A percentile compares a stretch with the other conserved stretches of the same genome.
phyloP scores from a whole-genome alignment of 2,888 invertebrate species.

The Girardia tigrina region DNA sequence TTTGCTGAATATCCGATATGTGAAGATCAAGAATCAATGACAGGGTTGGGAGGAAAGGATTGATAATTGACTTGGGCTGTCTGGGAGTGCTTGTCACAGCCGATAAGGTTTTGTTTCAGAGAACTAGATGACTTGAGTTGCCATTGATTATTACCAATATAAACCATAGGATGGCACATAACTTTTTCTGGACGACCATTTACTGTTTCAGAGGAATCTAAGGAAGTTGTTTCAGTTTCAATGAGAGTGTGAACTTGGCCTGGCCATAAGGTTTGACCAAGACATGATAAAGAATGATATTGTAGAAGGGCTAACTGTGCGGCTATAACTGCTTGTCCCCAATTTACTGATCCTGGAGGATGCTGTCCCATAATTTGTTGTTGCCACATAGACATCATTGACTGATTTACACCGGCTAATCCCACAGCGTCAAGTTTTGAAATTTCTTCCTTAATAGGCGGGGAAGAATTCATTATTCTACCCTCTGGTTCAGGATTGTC shows the following conservation, averaged over 20 bases:
- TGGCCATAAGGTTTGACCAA: neutral
- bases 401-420: neutral
- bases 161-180: neutral
- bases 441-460: neutral
- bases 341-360: neutral
- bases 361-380: neutral
- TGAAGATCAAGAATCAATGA: neutral
- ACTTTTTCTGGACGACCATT: neutral
- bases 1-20: neutral
- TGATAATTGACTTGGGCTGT: neutral
- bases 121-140: neutral
- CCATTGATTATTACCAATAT: slow-evolving; percentile 2
- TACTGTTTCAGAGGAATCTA: neutral
- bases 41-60: neutral
- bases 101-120: neutral
- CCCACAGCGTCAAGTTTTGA: neutral
- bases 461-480: neutral
- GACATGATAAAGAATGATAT: neutral
- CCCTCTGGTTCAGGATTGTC: neutral
- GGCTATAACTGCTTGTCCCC: neutral
- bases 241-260: slow-evolving; percentile 6
- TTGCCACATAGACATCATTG: slow-evolving; percentile 7
- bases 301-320: neutral
- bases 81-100: neutral
- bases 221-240: neutral